These are phyloP conservation scores for Trialeurodes vaporariorum DNA, from an alignment of 1,140 invertebrate species.

Conservation along the genomic window DNA sequence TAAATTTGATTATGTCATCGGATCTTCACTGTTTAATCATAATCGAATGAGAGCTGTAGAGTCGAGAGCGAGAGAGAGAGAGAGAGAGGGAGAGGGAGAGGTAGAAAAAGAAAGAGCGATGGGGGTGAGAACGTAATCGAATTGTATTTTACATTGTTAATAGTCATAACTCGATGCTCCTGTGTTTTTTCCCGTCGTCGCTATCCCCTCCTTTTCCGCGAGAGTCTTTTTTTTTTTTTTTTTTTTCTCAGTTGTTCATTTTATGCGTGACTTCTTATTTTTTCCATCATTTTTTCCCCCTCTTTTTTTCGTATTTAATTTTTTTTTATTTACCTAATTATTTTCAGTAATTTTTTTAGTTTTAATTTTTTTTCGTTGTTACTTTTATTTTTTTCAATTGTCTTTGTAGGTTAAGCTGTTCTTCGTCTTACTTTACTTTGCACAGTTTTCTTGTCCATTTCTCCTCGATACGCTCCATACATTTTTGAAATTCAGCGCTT, in stretches of 20 bases:
- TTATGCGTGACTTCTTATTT: too few relatives aligned
- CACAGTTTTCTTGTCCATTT: too few relatives aligned
- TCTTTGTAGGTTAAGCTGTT: too few relatives aligned
- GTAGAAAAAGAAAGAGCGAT: neutral
- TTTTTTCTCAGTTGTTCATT: too few relatives aligned
- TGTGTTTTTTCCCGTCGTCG: conserved; percentile 26
- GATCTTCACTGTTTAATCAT: neutral
- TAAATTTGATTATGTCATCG: neutral
- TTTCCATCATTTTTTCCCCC: conserved; percentile 4
- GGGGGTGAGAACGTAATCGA: too few relatives aligned
- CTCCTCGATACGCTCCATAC: too few relatives aligned
- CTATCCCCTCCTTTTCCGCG: conserved; percentile 18
- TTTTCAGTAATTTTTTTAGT: too few relatives aligned
- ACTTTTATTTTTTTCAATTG: too few relatives aligned
- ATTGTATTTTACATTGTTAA: conserved; percentile 16
- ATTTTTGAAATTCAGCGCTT: neutral
- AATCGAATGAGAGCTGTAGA: neutral
- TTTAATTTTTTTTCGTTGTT: too few relatives aligned
- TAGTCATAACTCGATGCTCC: conserved; percentile 33
- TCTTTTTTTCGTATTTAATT: neutral
- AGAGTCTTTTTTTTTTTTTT: too few relatives aligned
- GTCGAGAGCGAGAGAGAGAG: neutral
- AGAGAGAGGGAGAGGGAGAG: neutral
- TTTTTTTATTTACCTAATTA: neutral
- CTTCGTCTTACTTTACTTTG: too few relatives aligned